Base-by-base conservation (phyloP, 2,113 vertebrate genomes). In the Poeciliopsis retropinna region DNA sequence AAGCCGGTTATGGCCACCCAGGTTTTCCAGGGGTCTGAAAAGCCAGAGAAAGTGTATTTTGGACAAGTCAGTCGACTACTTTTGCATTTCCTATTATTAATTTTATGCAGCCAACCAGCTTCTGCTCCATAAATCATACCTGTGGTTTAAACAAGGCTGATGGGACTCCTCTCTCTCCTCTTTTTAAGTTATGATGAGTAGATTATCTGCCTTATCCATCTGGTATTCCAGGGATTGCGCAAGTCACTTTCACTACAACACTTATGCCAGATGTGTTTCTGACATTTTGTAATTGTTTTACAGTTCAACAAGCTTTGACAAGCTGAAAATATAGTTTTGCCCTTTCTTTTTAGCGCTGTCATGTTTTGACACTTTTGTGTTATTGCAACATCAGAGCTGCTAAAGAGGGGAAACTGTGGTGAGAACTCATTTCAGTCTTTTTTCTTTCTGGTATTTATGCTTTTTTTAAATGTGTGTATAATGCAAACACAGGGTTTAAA, bases 11-110 rank as follows among this genome's bases (percentile, higher is more conserved):
- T 79, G 93, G 88, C 94, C 94, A 95, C 94, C 94, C 94, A 95
- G 77, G 88, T 91, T 91, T 92, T 91, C 87, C 84, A 66, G 75
- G 80, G 89, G 81, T 81, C 86, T 91, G 78, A 80, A 82, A 84
- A 90, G 82, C 88, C 85, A 78, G 83, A 78, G 87, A 93, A 91
- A 93, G 91, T 92, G 85, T 93, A 89, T 93, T 82, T 92, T 94
- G 94, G 93, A 94, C 73, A 84, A 90, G 87, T 90, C 80, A 44
- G 86, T 67, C 85, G 86, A 76, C 89, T 90, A 80, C 80, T 86
- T 89, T 91, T 64, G 88, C 87, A 90, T 94, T 94, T 93, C 92
- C 93, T 92, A 88, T 92, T 92, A 92, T 94, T 92, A 90, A 93
- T 94, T 93, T 92, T 82, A 90, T 72, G 37, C 87, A 81, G 88